Conservation (phyloP, 2,888 invertebrate genomes). For the Chorisops tibialis region DNA sequence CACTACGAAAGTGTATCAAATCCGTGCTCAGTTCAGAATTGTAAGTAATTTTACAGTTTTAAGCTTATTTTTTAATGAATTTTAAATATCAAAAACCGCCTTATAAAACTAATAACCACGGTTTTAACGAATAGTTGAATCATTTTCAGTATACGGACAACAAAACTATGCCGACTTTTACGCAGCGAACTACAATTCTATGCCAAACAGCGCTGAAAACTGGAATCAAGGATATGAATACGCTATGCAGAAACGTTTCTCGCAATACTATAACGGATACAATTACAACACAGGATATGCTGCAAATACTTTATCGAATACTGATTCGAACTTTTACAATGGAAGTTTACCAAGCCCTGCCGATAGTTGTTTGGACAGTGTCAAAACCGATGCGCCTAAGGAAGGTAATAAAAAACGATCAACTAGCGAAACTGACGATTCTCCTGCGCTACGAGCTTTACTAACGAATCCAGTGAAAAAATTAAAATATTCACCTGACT, state of each 20-base stretch:
- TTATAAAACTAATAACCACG: too few relatives aligned
- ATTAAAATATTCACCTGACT: constrained; percentile 47
- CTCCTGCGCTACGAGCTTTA: constrained; percentile 60
- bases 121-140: too few relatives aligned
- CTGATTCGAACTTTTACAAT: constrained; percentile 38
- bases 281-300: constrained; percentile 40
- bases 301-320: constrained; percentile 42
- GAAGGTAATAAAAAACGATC: neutral
- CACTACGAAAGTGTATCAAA: too few relatives aligned
- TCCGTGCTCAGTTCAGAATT: too few relatives aligned
- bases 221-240: neutral
- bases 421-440: constrained; percentile 42
- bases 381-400: neutral
- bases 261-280: neutral
- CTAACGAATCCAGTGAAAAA: constrained; percentile 53
- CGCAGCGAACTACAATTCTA: too few relatives aligned
- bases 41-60: too few relatives aligned
- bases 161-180: too few relatives aligned
- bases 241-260: neutral
- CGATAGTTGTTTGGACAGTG: constrained; percentile 8
- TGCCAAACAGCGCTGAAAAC: neutral
- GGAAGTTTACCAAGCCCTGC: constrained; percentile 14
- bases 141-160: too few relatives aligned
- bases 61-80: too few relatives aligned
- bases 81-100: too few relatives aligned